Evolutionary conservation across 92 coral and sea anemone genomes (phyloP).

Genomic region (Epizoanthus stellaris): DNA sequence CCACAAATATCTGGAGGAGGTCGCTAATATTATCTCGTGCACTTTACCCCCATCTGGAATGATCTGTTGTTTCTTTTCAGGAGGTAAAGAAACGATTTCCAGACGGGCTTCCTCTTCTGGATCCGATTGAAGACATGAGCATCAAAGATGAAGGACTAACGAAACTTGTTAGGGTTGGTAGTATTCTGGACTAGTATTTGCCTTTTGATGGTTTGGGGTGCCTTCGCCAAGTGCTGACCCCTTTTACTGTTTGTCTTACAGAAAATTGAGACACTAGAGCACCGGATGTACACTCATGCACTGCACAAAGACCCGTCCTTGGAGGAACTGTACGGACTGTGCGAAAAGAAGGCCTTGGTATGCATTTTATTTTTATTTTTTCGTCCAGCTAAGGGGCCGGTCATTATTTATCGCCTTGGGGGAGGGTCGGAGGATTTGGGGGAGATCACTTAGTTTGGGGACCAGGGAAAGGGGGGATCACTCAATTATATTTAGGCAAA

Average conservation of each 20-base stretch:
- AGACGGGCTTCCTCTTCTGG: conserved; percentile 93
- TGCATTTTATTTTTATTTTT: background rate
- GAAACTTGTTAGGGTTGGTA: conserved; percentile 84
- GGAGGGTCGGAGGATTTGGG: too few relatives aligned
- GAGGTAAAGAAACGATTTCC: conserved; percentile 93
- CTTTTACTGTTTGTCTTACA: conserved; percentile 34
- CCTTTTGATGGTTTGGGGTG: too few relatives aligned
- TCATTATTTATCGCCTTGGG: too few relatives aligned
- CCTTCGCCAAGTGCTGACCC: background rate
- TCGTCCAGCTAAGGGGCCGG: too few relatives aligned
- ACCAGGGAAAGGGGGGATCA: too few relatives aligned
- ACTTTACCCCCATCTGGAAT: background rate
- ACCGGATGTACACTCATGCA: conserved; percentile 93
- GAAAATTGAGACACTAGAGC: conserved; percentile 97
- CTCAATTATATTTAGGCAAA: too few relatives aligned
- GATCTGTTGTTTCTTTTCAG: conserved; percentile 36
- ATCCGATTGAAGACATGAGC: conserved; percentile 98
- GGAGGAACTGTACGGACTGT: conserved; percentile 83
- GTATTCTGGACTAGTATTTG: too few relatives aligned
- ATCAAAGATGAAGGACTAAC: conserved; percentile 94
- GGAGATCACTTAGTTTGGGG: too few relatives aligned
- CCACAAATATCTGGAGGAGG: too few relatives aligned
- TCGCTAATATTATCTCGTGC: too few relatives aligned
- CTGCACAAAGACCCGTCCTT: conserved; percentile 87
- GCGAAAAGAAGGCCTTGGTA: conserved; percentile 91